Base-by-base conservation (phyloP, 2,888 invertebrate genomes). In the Phymatocera aterrima region DNA sequence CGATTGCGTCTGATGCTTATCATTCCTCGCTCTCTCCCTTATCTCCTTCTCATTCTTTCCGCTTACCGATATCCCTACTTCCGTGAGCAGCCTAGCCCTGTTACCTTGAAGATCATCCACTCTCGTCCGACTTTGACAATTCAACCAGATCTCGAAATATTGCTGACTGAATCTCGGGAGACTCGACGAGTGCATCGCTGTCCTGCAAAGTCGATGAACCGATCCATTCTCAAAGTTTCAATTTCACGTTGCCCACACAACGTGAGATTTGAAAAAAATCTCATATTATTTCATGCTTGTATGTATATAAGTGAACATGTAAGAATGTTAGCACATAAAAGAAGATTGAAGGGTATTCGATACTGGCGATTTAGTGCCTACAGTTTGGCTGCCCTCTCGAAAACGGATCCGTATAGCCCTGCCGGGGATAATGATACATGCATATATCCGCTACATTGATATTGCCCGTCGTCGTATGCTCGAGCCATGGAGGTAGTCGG, bases 371-470 rank as follows among this genome's bases (percentile, higher is more conserved):
- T 18, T 24, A 54, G 54, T 57, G 57, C 60, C 60, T 43, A 75
- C 31, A 75, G 60, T 75, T 57, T 60, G 40, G 57, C 24, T 28
- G 57, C 21, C 40, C 74, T 75, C 57, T 75, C 75, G 40, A 75
- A 75, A 68, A 75, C 40, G 60, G 60, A 60, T 40, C 75, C n/a
- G n/a, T n/a, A 75, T 57, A 57, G 24, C 15, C 60, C 40, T 40
- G 24, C 21, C 75, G 57, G 51, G 72, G 72, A 75, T 75, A 75
- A 75, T 75, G 75, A 75, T 75, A 75, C 75, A 40, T 75, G 60
- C 75, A 60, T 75, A 75, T 75, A 75, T 75, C 75, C 57, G 60
- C 54, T 40, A 75, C 75, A 75, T 75, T 75, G 75, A 75, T 75
- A 75, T 75, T 75, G 57, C 72, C 37, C 31, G 34, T 54, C 72